Evolutionary conservation across 1,140 invertebrate genomes (phyloP).

Genomic region (Amyelois transitella): DNA sequence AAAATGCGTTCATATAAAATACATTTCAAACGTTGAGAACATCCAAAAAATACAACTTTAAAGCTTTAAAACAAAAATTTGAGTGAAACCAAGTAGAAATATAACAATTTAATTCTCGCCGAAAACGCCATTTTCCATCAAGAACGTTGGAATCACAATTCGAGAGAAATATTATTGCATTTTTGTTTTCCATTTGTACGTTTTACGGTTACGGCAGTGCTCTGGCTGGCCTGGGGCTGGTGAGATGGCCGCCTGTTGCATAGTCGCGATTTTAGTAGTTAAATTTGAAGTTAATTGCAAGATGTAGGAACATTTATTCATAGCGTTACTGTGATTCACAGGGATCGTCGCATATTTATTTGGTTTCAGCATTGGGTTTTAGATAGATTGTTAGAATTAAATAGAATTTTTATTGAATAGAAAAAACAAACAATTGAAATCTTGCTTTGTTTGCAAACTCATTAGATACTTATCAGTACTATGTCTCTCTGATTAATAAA

Average conservation of each 20-base stretch:
- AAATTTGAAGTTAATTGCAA: too few relatives aligned
- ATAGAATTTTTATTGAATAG: too few relatives aligned
- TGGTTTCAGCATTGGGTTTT: too few relatives aligned
- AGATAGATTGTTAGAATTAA: too few relatives aligned
- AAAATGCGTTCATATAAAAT: too few relatives aligned
- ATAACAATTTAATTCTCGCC: conserved; percentile 10
- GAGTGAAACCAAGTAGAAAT: not conserved
- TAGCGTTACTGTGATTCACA: too few relatives aligned
- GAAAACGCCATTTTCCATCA: conserved; percentile 19
- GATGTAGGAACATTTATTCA: too few relatives aligned
- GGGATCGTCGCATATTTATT: too few relatives aligned
- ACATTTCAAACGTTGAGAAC: not conserved
- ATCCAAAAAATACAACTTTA: not conserved
- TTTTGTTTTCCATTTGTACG: conserved; percentile 39
- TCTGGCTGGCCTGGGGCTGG: conserved; percentile 20
- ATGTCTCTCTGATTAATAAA: too few relatives aligned
- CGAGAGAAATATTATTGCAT: conserved; percentile 28
- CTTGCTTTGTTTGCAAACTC: too few relatives aligned
- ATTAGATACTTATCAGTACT: too few relatives aligned
- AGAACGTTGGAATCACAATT: conserved; percentile 22
- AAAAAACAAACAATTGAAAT: too few relatives aligned
- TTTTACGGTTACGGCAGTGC: conserved; percentile 30
- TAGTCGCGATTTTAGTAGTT: not conserved
- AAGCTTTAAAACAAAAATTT: conserved; percentile 2
- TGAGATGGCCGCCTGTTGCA: conserved; percentile 4